Evolutionary conservation across 2,113 vertebrate genomes (phyloP).

Genomic region (Sylvia atricapilla): DNA sequence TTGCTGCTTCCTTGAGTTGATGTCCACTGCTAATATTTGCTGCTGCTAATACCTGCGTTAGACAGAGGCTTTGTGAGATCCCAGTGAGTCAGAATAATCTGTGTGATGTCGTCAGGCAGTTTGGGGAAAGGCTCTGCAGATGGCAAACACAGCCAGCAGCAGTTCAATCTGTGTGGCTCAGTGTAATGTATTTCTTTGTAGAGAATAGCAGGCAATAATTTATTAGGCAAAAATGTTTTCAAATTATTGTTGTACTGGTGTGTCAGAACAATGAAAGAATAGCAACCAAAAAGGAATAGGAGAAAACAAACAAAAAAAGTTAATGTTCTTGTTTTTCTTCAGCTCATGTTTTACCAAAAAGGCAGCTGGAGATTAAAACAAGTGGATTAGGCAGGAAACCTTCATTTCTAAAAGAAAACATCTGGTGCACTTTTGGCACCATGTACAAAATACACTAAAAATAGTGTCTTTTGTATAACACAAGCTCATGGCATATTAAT

Average conservation of each 20-base stretch:
- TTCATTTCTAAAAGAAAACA: background rate
- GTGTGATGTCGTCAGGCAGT: background rate
- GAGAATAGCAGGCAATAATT: background rate
- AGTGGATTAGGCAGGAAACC: background rate
- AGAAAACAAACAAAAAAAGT: background rate
- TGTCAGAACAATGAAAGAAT: background rate
- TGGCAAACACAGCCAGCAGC: background rate
- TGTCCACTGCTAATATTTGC: background rate
- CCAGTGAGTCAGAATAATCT: background rate
- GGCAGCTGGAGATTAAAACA: background rate
- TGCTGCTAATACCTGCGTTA: background rate
- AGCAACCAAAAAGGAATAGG: background rate
- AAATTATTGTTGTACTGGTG: background rate
- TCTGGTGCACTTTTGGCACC: background rate
- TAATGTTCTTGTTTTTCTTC: background rate
- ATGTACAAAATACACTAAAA: background rate
- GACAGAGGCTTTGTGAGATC: background rate
- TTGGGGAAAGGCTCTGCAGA: background rate
- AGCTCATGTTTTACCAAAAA: background rate
- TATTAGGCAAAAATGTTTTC: background rate
- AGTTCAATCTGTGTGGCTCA: background rate
- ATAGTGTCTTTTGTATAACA: background rate
- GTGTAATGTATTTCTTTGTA: background rate
- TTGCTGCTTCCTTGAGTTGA: background rate
- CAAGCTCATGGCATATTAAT: background rate